Percentiles rank a stretch among this genome's conserved stretches.
Conservation (phyloP, 2,113 vertebrate genomes). For the Pycnonotus jocosus region DNA sequence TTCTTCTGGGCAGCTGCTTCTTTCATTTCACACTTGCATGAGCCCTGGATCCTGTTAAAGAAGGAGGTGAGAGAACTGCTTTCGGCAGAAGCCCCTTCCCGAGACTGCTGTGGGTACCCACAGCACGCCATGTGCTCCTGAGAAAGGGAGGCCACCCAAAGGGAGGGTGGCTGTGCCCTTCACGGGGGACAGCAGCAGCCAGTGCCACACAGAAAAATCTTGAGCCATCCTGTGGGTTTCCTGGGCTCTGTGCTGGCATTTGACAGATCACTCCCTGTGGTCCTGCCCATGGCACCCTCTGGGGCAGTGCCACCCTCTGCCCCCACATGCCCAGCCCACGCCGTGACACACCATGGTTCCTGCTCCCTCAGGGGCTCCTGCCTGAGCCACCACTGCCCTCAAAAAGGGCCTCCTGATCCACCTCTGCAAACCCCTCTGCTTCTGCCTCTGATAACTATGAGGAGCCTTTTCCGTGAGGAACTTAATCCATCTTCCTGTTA, state of each 20-base stretch:
- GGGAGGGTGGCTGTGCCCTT: not conserved
- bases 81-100: not conserved
- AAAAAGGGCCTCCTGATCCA: not conserved
- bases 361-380: accelerated
- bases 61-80: not conserved
- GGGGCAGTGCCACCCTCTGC: not conserved
- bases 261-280: not conserved
- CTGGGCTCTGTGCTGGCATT: not conserved
- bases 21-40: not conserved
- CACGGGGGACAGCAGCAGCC: not conserved
- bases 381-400: not conserved
- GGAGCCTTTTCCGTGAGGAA: not conserved
- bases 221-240: not conserved
- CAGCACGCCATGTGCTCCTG: not conserved
- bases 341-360: accelerated
- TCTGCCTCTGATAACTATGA: not conserved
- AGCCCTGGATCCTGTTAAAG: not conserved
- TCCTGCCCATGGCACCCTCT: not conserved
- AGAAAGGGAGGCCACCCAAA: not conserved
- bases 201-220: not conserved
- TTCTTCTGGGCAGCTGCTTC: not conserved
- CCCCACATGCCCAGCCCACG: not conserved
- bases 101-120: not conserved
- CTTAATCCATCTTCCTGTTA: not conserved
- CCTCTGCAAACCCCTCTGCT: not conserved